Evolutionary conservation across 2,113 vertebrate species (phyloP), one percentile per base, ranked within the genome.

Genomic region (Menura novaehollandiae): DNA sequence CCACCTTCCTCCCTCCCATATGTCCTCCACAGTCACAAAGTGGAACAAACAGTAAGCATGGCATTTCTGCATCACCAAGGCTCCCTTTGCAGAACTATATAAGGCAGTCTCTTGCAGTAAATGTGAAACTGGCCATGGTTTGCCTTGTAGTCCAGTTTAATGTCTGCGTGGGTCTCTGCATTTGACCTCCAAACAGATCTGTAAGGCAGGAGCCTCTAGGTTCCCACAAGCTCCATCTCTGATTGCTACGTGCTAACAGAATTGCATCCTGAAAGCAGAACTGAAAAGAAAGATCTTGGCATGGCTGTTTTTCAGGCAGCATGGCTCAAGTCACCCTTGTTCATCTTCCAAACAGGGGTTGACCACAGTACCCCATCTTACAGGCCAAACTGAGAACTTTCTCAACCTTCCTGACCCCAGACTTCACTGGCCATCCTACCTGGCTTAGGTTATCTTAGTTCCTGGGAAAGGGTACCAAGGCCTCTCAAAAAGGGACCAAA

Each of bases 81-180:
- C 49, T 90, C 37, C 30, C 41, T 89, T 35, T 27, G 44, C 37
- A 80, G 68, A 91, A 20, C 44, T 76, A 4, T 1, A 47, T 28
- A n/a, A 60, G 44, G 27, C 13, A 87, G 24, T 27, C 39, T 59
- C 23, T 75, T 75, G 56, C 32, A 82, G 28, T 49, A 79, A 90
- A 85, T 11, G 32, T 10, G 41, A 82, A 85, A 68, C 33, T 73
- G 71, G 47, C 13, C 53, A 39, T 1, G 12, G 69, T 41, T 37
- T 76, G 44, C 62, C 49, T 64, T 56, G 41, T 2, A 64, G 39
- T 47, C 30, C 44, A 56, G 22, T n/a, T 56, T n/a, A 76, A 46
- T 7, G 11, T 1, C 6, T 2, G 3, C 28, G n/a, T n/a, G 20
- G 24, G 41, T 82, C 53, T 19, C 18, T 37, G 41, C 2, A 4